phyloP scores from a whole-genome alignment of 1,140 invertebrate species.

The Zaprionus vittiger region DNA sequence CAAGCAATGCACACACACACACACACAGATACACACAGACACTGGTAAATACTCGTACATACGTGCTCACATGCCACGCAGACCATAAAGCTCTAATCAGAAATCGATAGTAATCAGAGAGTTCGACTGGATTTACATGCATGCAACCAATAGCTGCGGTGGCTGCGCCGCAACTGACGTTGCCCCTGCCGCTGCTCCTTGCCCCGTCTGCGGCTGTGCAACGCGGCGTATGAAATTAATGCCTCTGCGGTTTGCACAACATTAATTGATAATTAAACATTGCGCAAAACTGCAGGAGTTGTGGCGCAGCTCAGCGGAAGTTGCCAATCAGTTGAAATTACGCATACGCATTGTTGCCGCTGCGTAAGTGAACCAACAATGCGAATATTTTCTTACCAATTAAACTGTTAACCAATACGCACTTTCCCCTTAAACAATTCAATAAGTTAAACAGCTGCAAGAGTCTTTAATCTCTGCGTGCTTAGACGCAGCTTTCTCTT shows the following conservation, averaged over 20 bases:
- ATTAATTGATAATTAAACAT: constrained; percentile 83
- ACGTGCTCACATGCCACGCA: not conserved
- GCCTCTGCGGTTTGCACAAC: constrained; percentile 75
- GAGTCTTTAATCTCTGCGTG: not conserved
- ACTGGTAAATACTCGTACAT: constrained; percentile 2
- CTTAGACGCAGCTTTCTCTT: not conserved
- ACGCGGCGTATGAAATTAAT: constrained; percentile 78
- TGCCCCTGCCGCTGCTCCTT: not conserved
- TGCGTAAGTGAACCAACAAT: not conserved
- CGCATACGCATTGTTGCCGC: constrained; percentile 17
- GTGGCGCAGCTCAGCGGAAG: constrained; percentile 35
- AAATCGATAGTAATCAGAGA: constrained; percentile 75
- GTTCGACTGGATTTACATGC: constrained; percentile 57
- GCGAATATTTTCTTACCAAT: constrained; percentile 3
- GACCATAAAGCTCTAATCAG: constrained; percentile 57
- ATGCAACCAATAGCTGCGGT: constrained; percentile 32
- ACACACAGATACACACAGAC: not conserved
- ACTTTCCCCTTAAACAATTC: no score
- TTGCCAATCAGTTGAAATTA: constrained; percentile 34
- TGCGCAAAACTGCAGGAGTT: constrained; percentile 68
- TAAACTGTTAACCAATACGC: not conserved
- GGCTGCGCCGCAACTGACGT: constrained; percentile 22
- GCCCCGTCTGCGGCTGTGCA: constrained; percentile 59
- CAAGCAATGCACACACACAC: not conserved
- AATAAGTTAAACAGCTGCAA: no score